phyloP scores from a whole-genome alignment of 1,140 invertebrate species.

The Drosophila orena region DNA sequence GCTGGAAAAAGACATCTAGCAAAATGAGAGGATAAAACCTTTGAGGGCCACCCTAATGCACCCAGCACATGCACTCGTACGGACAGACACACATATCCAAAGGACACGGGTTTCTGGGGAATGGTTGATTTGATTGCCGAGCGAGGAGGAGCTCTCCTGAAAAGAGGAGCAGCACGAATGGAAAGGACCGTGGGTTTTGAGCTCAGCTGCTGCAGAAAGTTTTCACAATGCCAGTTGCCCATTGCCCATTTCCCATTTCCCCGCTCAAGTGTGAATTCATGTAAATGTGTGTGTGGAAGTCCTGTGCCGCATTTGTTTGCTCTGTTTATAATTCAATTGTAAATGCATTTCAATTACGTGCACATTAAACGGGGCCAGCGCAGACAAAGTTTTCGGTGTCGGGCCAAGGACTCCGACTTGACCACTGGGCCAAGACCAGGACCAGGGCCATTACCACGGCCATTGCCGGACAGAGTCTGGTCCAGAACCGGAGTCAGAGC shows the following conservation, averaged over 20 bases:
- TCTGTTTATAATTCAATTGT: slow-evolving; percentile 84
- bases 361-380: slow-evolving; percentile 77
- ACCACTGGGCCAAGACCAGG: slow-evolving; percentile 26
- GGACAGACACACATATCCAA: slow-evolving; percentile 22
- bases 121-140: slow-evolving; percentile 78
- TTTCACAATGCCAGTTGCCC: slow-evolving; percentile 64
- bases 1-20: background rate
- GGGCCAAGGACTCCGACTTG: slow-evolving; percentile 38
- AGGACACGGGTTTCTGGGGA: slow-evolving; percentile 65
- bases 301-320: slow-evolving; percentile 67
- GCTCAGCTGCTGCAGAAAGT: slow-evolving; percentile 73
- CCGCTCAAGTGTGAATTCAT: slow-evolving; percentile 56
- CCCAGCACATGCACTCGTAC: background rate
- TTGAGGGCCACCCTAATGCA: slow-evolving; percentile 1
- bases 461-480: slow-evolving; percentile 51
- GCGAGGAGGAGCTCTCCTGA: slow-evolving; percentile 32
- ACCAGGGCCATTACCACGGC: slow-evolving; percentile 53
- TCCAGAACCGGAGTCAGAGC: slow-evolving; percentile 53
- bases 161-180: slow-evolving; percentile 32
- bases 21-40: background rate
- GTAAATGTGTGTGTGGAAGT: slow-evolving; percentile 48
- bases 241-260: background rate
- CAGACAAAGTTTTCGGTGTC: slow-evolving; percentile 72
- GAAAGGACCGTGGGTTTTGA: slow-evolving; percentile 43
- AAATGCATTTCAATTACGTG: slow-evolving; percentile 84